A percentile compares a stretch with the other conserved stretches of the same genome.
phyloP scores from a whole-genome alignment of 1,140 invertebrate genomes.

The Drosophila varians region DNA sequence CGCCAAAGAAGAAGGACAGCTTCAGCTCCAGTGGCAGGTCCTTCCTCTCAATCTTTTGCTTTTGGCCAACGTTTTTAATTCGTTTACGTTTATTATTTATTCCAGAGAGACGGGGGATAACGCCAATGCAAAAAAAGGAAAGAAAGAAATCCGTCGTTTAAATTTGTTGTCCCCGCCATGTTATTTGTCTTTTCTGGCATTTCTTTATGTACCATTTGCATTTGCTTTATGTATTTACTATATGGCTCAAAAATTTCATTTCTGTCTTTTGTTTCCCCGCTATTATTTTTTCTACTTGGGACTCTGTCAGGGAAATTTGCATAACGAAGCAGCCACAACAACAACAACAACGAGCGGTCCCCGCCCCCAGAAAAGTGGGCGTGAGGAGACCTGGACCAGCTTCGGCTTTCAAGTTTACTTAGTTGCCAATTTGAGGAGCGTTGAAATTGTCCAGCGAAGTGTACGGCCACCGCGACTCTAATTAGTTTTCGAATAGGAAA shows the following conservation, averaged over 20 bases:
- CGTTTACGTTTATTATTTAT: constrained; percentile 82
- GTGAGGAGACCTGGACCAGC: constrained; percentile 30
- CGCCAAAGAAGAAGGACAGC: too few relatives aligned
- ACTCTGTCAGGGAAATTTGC: constrained; percentile 51
- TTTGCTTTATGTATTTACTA: constrained; percentile 55
- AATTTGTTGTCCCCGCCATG: constrained; percentile 48
- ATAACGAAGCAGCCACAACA: constrained; percentile 69
- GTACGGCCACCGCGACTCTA: constrained; percentile 46
- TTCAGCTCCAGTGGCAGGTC: constrained; percentile 1
- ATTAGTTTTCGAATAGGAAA: constrained; percentile 67
- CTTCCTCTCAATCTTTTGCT: constrained; percentile 1
- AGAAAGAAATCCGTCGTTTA: constrained; percentile 52
- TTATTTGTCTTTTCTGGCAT: constrained; percentile 69
- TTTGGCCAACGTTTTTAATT: constrained; percentile 70
- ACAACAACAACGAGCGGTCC: constrained; percentile 43
- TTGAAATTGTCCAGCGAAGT: constrained; percentile 62
- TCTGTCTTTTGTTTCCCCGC: constrained; percentile 32
- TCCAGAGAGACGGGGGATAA: constrained; percentile 32
- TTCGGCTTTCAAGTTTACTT: constrained; percentile 74
- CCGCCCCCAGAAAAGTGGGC: constrained; percentile 24
- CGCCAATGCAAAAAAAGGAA: too few relatives aligned
- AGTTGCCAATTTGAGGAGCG: constrained; percentile 68
- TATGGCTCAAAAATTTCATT: constrained; percentile 67
- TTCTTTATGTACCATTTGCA: constrained; percentile 76
- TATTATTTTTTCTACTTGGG: constrained; percentile 6